These are phyloP conservation scores for Enteromius thamalakanensis DNA, from an alignment of 2,797 vertebrate species.

Conservation along the genomic window DNA sequence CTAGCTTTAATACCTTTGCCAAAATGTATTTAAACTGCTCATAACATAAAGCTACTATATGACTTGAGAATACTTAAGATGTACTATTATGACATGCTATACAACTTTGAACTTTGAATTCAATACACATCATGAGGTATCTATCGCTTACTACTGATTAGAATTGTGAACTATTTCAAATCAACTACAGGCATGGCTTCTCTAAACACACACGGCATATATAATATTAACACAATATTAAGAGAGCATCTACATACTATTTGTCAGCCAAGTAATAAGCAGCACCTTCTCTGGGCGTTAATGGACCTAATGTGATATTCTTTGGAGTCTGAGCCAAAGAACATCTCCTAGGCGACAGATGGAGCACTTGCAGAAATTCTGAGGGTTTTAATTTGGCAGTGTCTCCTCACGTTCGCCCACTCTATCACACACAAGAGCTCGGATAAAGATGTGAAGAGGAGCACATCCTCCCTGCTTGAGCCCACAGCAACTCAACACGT, in stretches of 20 bases:
- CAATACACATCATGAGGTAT: background rate
- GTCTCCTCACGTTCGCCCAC: constrained; percentile 57
- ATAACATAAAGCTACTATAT: background rate
- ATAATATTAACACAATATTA: constrained; percentile 2
- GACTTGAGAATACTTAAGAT: no score
- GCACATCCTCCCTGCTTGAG: constrained; percentile 46
- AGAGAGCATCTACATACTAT: constrained; percentile 18
- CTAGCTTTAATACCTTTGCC: background rate
- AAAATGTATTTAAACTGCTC: background rate
- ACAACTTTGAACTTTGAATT: background rate
- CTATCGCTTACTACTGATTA: background rate
- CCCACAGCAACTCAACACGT: constrained; percentile 9
- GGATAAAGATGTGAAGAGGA: constrained; percentile 60
- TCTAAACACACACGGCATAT: background rate
- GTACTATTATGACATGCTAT: background rate
- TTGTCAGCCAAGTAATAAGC: constrained; percentile 26
- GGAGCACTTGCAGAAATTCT: constrained; percentile 57
- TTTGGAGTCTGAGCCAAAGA: constrained; percentile 49
- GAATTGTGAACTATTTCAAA: background rate
- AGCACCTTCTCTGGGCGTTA: constrained; percentile 37
- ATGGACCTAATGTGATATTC: constrained; percentile 33
- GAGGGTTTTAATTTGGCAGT: constrained; percentile 64
- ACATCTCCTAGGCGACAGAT: constrained; percentile 62
- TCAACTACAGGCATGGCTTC: background rate
- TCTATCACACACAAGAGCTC: constrained; percentile 54